Percentiles rank a stretch among this genome's conserved stretches.
Conservation (phyloP, 2,113 vertebrate genomes). For the Gymnorhina tibicen region DNA sequence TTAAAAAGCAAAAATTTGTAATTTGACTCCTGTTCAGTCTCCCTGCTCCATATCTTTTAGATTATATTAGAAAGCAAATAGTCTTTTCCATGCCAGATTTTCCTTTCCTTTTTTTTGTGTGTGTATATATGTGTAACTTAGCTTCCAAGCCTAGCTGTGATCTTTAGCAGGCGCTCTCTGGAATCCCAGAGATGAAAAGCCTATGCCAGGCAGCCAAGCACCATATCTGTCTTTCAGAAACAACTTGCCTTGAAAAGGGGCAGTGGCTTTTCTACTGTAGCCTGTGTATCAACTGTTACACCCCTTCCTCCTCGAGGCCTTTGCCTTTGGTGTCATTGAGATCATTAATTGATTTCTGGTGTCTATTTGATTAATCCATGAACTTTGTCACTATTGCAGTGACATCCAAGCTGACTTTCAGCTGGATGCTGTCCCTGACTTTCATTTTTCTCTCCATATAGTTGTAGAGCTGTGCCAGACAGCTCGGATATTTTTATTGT, state of each 20-base stretch:
- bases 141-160: background rate
- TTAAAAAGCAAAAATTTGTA: background rate
- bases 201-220: background rate
- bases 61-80: background rate
- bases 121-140: background rate
- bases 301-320: background rate
- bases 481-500: background rate
- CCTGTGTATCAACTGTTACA: background rate
- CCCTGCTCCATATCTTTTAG: background rate
- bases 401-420: background rate
- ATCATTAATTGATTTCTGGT: background rate
- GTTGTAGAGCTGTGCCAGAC: background rate
- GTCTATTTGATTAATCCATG: background rate
- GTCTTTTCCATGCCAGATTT: background rate
- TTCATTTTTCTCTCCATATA: background rate
- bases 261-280: background rate
- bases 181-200: slow-evolving; percentile 11
- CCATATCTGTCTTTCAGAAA: background rate
- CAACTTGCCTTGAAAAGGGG: background rate
- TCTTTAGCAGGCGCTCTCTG: background rate
- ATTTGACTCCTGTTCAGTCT: background rate
- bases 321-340: background rate
- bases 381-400: background rate
- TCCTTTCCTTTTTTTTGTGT: background rate
- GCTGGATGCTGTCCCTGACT: background rate